Base-by-base conservation (phyloP, 2,888 invertebrate genomes). In the Rhagophthalmus giganteus region DNA sequence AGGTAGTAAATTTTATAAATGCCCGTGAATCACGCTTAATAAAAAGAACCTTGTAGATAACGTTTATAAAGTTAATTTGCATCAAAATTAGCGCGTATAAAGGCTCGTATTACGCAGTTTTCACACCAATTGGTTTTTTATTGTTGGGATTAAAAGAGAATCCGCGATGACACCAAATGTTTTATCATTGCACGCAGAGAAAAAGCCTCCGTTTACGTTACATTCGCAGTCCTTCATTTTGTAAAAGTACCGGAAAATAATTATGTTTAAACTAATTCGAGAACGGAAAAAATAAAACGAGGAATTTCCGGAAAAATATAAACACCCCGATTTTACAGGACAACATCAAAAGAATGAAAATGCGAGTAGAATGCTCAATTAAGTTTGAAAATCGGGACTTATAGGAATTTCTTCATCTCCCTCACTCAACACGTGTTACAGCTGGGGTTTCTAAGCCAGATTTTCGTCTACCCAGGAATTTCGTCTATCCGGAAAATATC, bases 361-460 rank as follows among this genome's bases (percentile, higher is more conserved):
- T 67, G 68, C 60, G 63, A 56, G 48, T 59, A 48, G 71, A 71
- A 71, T 71, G 67, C 64, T 57, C 62, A 70, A 69, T 69, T 60
- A 58, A 48, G 58, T 55, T 57, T 40, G 64, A 65, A 66, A 68
- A 68, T 68, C 66, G 65, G 62, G 67, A 66, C 64, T 64, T 65
- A 61, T 61, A 59, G 55, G 66, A 66, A 68, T 69, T 65, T 65
- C 66, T 70, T 67, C 64, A 66, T 70, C 67, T 68, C 69, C 50
- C 64, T 63, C 57, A 59, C 63, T 44, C 68, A 66, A 62, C 71
- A 69, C 67, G 65, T 70, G 70, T 69, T 70, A 64, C 59, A 46
- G 20, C 32, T 12, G 32, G 46, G 46, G 31, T 28, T 33, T 28
- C 35, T 28, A 52, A 40, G 32, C 41, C 35, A 40, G 47, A 16